A percentile compares a stretch with the other conserved stretches of the same genome.
Conservation (phyloP, 2,797 vertebrate species). For the Percopsis omiscomaycus region DNA sequence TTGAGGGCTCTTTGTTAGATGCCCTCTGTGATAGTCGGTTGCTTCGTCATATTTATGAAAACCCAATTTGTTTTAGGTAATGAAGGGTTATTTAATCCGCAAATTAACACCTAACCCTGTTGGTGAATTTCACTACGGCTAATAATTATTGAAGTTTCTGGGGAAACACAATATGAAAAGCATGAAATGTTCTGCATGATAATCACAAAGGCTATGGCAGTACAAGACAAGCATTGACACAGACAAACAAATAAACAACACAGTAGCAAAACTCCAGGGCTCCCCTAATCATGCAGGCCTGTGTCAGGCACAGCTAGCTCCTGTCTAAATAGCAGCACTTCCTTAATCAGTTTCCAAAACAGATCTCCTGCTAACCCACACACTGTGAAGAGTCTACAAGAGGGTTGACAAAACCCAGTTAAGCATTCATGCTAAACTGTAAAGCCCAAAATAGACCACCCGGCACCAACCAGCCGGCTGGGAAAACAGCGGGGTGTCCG, state of each 20-base stretch:
- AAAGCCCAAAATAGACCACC: not conserved
- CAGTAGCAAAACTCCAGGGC: not conserved
- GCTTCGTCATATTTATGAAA: not conserved
- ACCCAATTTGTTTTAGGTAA: not conserved
- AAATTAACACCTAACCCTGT: not conserved
- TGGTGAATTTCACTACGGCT: constrained; percentile 6
- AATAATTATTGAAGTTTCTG: not conserved
- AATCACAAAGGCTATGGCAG: constrained; percentile 24
- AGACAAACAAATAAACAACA: constrained; percentile 8
- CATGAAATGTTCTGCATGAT: constrained; percentile 66
- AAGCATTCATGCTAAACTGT: constrained; percentile 28
- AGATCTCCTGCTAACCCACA: constrained; percentile 12
- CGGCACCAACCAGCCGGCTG: too few species aligned
- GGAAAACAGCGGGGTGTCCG: too few species aligned
- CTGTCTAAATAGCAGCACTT: constrained; percentile 16
- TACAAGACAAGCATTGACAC: constrained; percentile 16
- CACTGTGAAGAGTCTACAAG: not conserved
- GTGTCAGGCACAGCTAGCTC: not conserved
- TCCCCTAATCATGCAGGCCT: constrained; percentile 1
- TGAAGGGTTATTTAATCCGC: not conserved
- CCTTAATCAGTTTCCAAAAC: constrained; percentile 20
- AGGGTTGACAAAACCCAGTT: constrained; percentile 31
- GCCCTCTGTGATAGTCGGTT: constrained; percentile 4
- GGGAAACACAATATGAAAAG: constrained; percentile 49
- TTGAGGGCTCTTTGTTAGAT: not conserved